Evolutionary conservation across 2,797 vertebrate genomes (phyloP).

Genomic region (Malacoctenus gilli): DNA sequence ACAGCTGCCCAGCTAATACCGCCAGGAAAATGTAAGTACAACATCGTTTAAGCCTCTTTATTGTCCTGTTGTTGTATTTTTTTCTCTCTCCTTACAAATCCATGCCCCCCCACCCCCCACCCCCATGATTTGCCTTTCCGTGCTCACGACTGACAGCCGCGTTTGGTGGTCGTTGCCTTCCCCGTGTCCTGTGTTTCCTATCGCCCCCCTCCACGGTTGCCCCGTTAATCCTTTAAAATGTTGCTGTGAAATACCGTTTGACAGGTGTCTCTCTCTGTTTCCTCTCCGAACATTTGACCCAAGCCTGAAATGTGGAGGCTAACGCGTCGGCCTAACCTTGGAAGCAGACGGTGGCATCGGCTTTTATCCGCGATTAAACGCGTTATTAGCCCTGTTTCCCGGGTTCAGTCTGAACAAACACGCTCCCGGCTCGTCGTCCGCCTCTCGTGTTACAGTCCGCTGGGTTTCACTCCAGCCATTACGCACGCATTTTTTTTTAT

Average conservation of each 20-base stretch:
- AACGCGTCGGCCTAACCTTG: conserved; percentile 62
- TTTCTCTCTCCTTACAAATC: no score
- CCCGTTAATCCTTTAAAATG: background rate
- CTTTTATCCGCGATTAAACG: conserved; percentile 21
- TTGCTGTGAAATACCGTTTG: background rate
- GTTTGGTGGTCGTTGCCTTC: no score
- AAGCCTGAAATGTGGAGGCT: conserved; percentile 38
- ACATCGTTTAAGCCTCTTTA: no score
- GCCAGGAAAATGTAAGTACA: conserved; percentile 74
- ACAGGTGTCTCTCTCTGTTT: background rate
- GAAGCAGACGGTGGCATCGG: conserved; percentile 21
- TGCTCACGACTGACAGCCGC: conserved; percentile 15
- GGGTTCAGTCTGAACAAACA: background rate
- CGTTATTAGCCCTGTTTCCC: conserved; percentile 26
- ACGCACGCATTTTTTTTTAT: conserved; percentile 61
- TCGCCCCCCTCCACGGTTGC: background rate
- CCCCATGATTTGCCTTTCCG: no score
- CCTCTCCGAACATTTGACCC: conserved; percentile 4
- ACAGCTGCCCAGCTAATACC: conserved; percentile 57
- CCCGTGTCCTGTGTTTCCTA: background rate
- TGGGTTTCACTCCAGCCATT: no score
- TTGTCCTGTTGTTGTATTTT: conserved; percentile 4
- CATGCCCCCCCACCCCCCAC: no score
- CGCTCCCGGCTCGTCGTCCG: conserved; percentile 1
- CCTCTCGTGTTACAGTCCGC: background rate